Evolutionary conservation across 2,888 invertebrate species (phyloP).

Genomic region (Metacarcinus magister): DNA sequence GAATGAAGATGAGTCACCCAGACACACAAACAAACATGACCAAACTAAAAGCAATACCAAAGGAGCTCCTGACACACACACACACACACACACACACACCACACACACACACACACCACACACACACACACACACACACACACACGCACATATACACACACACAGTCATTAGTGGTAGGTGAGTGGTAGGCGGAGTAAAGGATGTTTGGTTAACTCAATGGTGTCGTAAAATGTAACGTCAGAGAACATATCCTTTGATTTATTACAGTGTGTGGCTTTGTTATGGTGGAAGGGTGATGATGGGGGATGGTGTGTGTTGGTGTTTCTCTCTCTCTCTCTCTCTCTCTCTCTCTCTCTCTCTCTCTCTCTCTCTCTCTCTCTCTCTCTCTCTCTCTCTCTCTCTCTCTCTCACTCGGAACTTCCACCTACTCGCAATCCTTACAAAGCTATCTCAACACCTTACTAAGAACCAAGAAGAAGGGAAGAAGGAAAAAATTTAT

Average conservation of each 20-base stretch:
- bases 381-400: constrained; percentile 42
- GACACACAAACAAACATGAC: too few relatives aligned
- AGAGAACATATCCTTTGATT: too few relatives aligned
- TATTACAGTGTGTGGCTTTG: too few relatives aligned
- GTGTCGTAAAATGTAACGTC: too few relatives aligned
- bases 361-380: constrained; percentile 11
- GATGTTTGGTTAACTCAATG: too few relatives aligned
- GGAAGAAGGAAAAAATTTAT: neutral
- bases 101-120: too few relatives aligned
- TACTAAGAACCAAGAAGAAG: neutral
- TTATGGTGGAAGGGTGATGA: neutral
- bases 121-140: neutral
- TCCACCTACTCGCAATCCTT: neutral
- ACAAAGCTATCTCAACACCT: neutral
- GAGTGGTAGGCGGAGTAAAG: too few relatives aligned
- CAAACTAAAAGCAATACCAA: too few relatives aligned
- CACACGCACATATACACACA: neutral
- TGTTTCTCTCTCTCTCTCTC: neutral
- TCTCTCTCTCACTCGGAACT: neutral
- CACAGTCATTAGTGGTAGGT: neutral
- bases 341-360: neutral
- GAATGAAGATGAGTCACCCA: too few relatives aligned
- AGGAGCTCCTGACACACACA: too few relatives aligned
- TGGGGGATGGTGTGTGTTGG: neutral
- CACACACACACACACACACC: neutral